Percentiles rank a stretch among this genome's conserved stretches.
Conservation (phyloP, 2,888 invertebrate genomes). For the Lingula anatina region DNA sequence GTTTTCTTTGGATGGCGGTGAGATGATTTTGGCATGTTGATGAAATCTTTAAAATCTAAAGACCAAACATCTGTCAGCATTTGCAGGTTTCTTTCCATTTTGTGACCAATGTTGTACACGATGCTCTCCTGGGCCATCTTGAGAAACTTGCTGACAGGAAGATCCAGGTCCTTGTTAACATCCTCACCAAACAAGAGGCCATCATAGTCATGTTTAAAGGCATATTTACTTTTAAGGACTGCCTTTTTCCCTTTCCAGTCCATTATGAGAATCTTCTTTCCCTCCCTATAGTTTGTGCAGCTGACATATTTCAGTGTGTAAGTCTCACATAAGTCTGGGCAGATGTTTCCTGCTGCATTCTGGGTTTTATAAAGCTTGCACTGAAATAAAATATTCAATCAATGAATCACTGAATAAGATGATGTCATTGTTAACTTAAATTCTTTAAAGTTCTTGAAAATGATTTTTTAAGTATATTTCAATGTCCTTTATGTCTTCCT, state of each 20-base stretch:
- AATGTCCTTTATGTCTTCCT: no score
- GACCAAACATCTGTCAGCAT: conserved; percentile 10
- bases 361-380: conserved; percentile 54
- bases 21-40: neutral
- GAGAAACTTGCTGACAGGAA: neutral
- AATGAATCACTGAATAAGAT: no score
- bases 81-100: conserved; percentile 2
- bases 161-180: neutral
- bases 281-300: conserved; percentile 62
- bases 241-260: conserved; percentile 2
- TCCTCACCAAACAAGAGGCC: neutral
- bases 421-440: no score
- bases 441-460: no score
- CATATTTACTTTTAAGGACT: conserved; percentile 12
- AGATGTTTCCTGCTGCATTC: conserved; percentile 62
- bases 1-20: neutral
- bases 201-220: conserved; percentile 6
- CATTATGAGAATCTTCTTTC: conserved; percentile 54
- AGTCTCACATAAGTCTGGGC: conserved; percentile 60
- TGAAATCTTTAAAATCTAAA: conserved; percentile 4
- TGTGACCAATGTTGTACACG: conserved; percentile 6
- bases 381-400: conserved; percentile 27
- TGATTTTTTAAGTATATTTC: no score
- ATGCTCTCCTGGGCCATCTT: conserved; percentile 4
- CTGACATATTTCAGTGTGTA: conserved; percentile 56